These are phyloP conservation scores for Drosophila nikananu DNA, from an alignment of 1,140 invertebrate genomes.

Conservation along the genomic window DNA sequence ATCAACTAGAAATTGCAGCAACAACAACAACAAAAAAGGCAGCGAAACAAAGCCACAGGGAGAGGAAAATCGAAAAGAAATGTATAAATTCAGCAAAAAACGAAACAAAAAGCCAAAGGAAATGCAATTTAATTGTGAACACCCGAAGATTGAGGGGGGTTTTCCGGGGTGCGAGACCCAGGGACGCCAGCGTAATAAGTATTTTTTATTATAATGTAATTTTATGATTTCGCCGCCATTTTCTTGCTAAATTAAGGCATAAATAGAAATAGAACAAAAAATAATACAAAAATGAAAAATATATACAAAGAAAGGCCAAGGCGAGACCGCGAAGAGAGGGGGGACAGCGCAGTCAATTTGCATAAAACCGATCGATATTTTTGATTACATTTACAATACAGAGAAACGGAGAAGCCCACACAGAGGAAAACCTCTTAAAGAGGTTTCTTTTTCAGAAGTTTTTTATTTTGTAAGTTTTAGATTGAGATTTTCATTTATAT, in stretches of 20 bases:
- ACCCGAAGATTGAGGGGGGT: slow-evolving; percentile 6
- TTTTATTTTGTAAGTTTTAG: not conserved
- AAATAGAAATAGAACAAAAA: slow-evolving; percentile 77
- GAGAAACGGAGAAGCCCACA: slow-evolving; percentile 31
- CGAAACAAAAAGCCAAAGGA: slow-evolving; percentile 45
- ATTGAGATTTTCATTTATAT: no score
- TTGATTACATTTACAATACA: slow-evolving; percentile 84
- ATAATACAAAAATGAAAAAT: slow-evolving; percentile 25
- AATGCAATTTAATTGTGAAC: slow-evolving; percentile 73
- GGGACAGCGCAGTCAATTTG: slow-evolving; percentile 80
- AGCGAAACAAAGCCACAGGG: slow-evolving; percentile 57
- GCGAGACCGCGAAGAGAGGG: slow-evolving; percentile 46
- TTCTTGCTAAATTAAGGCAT: slow-evolving; percentile 82
- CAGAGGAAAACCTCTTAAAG: not conserved
- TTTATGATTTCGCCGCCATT: slow-evolving; percentile 81
- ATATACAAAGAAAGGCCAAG: slow-evolving; percentile 42
- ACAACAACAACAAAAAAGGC: slow-evolving; percentile 50
- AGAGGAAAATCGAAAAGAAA: slow-evolving; percentile 44
- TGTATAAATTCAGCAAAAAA: slow-evolving; percentile 74
- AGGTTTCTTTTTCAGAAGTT: not conserved
- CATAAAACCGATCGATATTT: slow-evolving; percentile 85
- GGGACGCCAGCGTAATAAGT: slow-evolving; percentile 62
- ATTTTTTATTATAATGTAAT: slow-evolving; percentile 82
- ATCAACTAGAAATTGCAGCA: slow-evolving; percentile 81
- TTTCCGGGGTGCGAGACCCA: slow-evolving; percentile 40